Evolutionary conservation across 2,797 vertebrate genomes (phyloP).

Genomic region (Phoebastria nigripes): DNA sequence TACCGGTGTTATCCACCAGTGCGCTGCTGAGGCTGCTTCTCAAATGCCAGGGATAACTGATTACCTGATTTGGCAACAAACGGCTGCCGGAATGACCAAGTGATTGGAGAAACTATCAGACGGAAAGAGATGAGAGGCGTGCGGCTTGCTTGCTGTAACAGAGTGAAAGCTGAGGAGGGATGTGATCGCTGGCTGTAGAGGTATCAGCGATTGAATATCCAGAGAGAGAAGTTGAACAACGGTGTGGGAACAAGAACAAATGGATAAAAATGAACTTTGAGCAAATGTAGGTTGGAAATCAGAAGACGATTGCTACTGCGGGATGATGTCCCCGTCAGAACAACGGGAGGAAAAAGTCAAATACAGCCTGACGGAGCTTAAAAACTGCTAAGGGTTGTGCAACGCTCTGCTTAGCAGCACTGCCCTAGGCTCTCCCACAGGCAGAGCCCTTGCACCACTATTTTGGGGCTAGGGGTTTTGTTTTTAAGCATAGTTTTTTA

Average conservation of each 20-base stretch:
- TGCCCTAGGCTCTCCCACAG: background rate
- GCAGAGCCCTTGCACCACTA: background rate
- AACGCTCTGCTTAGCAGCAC: background rate
- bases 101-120: background rate
- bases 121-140: background rate
- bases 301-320: background rate
- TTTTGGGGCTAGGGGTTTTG: background rate
- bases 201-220: background rate
- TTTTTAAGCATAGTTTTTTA: background rate
- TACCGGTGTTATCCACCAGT: background rate
- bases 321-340: background rate
- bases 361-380: background rate
- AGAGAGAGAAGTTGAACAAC: background rate
- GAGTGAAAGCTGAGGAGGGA: background rate
- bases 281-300: background rate
- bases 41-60: background rate
- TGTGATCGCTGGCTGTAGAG: background rate
- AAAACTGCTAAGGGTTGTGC: background rate
- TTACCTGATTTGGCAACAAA: background rate
- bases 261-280: background rate
- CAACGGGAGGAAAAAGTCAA: background rate
- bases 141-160: accelerated
- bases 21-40: background rate
- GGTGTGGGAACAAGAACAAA: background rate
- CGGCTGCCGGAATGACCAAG: background rate